These are phyloP conservation scores for Tachina grossa DNA, from an alignment of 2,888 invertebrate genomes.

Conservation along the genomic window DNA sequence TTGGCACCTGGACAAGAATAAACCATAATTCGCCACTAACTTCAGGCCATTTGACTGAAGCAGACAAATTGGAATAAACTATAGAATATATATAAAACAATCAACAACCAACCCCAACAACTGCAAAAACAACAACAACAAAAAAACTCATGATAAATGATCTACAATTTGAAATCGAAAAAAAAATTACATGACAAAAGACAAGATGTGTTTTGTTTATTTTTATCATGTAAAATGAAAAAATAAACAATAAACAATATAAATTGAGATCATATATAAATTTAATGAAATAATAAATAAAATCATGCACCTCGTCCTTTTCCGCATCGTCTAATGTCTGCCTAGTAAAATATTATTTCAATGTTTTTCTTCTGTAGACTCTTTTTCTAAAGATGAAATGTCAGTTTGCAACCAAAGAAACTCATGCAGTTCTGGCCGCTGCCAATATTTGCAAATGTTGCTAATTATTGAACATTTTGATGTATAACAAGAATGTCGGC, in stretches of 20 bases:
- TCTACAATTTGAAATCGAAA: slow-evolving; percentile 54
- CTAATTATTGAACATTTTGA: slow-evolving; percentile 45
- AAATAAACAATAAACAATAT: slow-evolving; percentile 26
- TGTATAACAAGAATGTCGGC: background rate
- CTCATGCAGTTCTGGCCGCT: background rate
- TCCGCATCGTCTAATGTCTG: background rate
- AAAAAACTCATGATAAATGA: slow-evolving; percentile 52
- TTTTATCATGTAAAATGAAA: background rate
- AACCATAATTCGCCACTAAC: slow-evolving; percentile 5
- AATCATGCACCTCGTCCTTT: slow-evolving; percentile 8
- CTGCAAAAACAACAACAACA: background rate
- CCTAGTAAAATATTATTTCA: slow-evolving; percentile 18
- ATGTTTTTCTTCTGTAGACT: background rate
- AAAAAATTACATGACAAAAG: slow-evolving; percentile 48
- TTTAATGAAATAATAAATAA: slow-evolving; percentile 59
- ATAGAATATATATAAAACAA: slow-evolving; percentile 16
- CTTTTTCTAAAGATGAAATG: slow-evolving; percentile 24
- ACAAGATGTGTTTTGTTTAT: slow-evolving; percentile 20
- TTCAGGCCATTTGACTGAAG: slow-evolving; percentile 54
- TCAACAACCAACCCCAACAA: background rate
- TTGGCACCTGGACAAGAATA: slow-evolving; percentile 39
- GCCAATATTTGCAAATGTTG: slow-evolving; percentile 16
- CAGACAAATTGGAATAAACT: slow-evolving; percentile 60
- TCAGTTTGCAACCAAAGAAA: background rate
- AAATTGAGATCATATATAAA: slow-evolving; percentile 55